Percentiles rank a stretch among this genome's conserved stretches.
Conservation (phyloP, 1,140 invertebrate species). For the Cydia pomonella region DNA sequence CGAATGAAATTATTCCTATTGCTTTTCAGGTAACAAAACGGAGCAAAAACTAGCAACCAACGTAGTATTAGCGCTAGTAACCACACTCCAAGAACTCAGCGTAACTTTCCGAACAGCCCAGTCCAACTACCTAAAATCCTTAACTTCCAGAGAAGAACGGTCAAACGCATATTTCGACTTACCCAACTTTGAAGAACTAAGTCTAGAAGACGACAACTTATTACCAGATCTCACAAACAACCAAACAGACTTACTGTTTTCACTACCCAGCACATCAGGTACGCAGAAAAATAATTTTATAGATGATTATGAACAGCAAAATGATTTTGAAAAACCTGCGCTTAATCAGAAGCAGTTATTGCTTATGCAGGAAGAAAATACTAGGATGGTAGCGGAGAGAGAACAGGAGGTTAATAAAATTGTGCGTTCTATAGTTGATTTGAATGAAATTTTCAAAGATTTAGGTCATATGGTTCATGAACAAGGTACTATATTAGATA, state of each 20-base stretch:
- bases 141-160: constrained; percentile 93
- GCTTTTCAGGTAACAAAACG: constrained; percentile 81
- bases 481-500: constrained; percentile 94
- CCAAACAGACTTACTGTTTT: constrained; percentile 67
- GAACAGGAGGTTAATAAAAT: constrained; percentile 95
- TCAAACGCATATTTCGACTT: constrained; percentile 92
- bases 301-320: constrained; percentile 52
- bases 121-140: constrained; percentile 90
- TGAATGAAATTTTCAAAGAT: constrained; percentile 97
- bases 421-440: constrained; percentile 94
- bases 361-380: constrained; percentile 92
- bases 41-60: constrained; percentile 91
- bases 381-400: constrained; percentile 87
- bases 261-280: constrained; percentile 64
- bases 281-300: constrained; percentile 57
- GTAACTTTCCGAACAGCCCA: constrained; percentile 90
- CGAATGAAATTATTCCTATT: too few relatives aligned
- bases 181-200: constrained; percentile 82
- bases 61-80: constrained; percentile 90
- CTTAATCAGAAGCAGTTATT: constrained; percentile 87
- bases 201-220: constrained; percentile 73
- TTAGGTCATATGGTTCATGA: constrained; percentile 87
- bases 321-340: constrained; percentile 79
- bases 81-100: constrained; percentile 92
- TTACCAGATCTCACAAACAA: constrained; percentile 65